phyloP scores from a whole-genome alignment of 2,888 invertebrate species.

The Lasioglossum vierecki region DNA sequence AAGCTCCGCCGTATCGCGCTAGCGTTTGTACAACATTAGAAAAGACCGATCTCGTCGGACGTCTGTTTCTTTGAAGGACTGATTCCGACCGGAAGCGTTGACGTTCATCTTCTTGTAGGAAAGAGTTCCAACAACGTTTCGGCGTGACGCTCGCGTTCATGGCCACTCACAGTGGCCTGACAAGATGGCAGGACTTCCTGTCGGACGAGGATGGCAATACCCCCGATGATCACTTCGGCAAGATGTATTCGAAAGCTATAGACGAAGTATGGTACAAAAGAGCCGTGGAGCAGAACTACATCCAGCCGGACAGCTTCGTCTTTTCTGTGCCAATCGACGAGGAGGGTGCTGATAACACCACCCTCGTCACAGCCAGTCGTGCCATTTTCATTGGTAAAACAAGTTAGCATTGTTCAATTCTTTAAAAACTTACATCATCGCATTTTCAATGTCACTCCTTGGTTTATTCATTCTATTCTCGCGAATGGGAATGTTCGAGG shows the following conservation, averaged over 20 bases:
- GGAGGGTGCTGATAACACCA: slow-evolving; percentile 85
- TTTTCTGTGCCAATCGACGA: slow-evolving; percentile 91
- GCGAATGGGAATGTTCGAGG: neutral
- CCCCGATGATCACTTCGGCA: slow-evolving; percentile 88
- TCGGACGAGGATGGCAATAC: slow-evolving; percentile 85
- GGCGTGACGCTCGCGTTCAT: slow-evolving; percentile 94
- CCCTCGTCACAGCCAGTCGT: slow-evolving; percentile 93
- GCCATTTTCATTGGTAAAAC: slow-evolving; percentile 87
- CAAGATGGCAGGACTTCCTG: slow-evolving; percentile 93
- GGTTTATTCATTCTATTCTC: neutral
- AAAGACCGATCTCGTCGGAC: neutral
- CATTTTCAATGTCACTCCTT: neutral
- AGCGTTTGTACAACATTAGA: slow-evolving; percentile 12
- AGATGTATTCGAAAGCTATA: slow-evolving; percentile 90
- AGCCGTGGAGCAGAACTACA: slow-evolving; percentile 93
- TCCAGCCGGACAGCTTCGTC: slow-evolving; percentile 92
- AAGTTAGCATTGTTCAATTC: neutral
- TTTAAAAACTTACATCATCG: neutral
- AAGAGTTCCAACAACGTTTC: slow-evolving; percentile 92
- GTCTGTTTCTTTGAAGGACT: neutral
- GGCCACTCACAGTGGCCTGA: slow-evolving; percentile 95
- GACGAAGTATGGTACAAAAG: slow-evolving; percentile 96
- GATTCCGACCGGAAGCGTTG: neutral
- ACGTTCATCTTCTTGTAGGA: slow-evolving; percentile 85
- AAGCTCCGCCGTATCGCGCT: slow-evolving; percentile 23